Conservation (phyloP, 2,113 vertebrate species). For the Andinoacara biseriatus region DNA sequence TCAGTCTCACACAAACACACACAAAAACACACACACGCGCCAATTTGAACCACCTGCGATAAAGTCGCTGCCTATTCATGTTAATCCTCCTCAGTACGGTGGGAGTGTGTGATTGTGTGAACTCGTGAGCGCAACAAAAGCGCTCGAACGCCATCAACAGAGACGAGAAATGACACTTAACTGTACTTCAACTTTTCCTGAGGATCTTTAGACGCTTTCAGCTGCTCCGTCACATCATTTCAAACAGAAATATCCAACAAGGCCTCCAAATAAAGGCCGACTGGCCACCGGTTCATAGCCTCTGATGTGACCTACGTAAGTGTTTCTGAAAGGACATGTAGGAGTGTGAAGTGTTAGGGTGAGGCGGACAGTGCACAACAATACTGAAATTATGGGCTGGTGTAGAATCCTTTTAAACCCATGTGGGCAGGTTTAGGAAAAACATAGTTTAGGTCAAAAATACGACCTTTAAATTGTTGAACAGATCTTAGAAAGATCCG, state of each 20-base stretch:
- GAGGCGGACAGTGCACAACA: neutral
- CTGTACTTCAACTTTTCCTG: fast-evolving
- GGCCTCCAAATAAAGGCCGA: neutral
- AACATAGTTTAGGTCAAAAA: too few species aligned
- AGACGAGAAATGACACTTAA: neutral
- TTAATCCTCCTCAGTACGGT: neutral
- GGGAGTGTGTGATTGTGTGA: neutral
- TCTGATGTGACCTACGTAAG: neutral
- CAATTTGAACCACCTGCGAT: neutral
- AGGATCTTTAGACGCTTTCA: neutral
- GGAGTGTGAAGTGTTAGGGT: neutral
- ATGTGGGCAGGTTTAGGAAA: too few species aligned
- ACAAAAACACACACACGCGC: slow-evolving; percentile 12
- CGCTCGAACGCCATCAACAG: neutral
- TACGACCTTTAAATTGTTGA: too few species aligned
- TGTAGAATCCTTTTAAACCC: too few species aligned
- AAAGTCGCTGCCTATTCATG: neutral
- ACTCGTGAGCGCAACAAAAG: neutral
- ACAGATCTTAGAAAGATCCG: too few species aligned
- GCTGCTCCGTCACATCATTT: neutral
- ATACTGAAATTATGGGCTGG: too few species aligned
- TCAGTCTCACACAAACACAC: neutral
- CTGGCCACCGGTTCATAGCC: too few species aligned
- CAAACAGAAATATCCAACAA: neutral
- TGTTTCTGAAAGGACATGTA: neutral